Evolutionary conservation across 2,797 vertebrate species (phyloP).

Genomic region (Pelodytes ibericus): DNA sequence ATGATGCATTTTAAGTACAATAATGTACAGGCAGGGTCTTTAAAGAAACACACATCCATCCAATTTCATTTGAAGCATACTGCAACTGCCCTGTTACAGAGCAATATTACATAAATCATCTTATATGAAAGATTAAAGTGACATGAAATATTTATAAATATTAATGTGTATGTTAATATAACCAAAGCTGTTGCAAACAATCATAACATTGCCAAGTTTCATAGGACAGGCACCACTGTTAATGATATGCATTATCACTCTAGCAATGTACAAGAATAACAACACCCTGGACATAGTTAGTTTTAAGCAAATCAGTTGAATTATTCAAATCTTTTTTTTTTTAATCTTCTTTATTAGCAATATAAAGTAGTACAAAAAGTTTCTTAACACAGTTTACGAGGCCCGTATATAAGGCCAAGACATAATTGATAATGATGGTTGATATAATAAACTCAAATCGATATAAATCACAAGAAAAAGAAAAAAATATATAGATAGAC

Average conservation of each 20-base stretch:
- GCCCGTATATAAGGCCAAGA: too few relatives aligned
- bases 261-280: slow-evolving; percentile 65
- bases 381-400: too few relatives aligned
- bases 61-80: slow-evolving; percentile 66
- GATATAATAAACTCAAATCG: too few relatives aligned
- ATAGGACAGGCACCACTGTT: slow-evolving; percentile 78
- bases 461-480: too few relatives aligned
- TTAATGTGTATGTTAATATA: slow-evolving; percentile 87
- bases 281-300: background rate
- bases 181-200: slow-evolving; percentile 82
- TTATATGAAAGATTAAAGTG: slow-evolving; percentile 86
- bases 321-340: too few relatives aligned
- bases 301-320: too few relatives aligned
- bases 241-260: slow-evolving; percentile 84
- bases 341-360: too few relatives aligned
- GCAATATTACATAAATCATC: slow-evolving; percentile 79
- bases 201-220: slow-evolving; percentile 82
- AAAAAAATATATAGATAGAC: too few relatives aligned
- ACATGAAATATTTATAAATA: slow-evolving; percentile 87
- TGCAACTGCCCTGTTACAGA: slow-evolving; percentile 76
- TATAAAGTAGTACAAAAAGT: too few relatives aligned
- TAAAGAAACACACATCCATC: slow-evolving; percentile 73
- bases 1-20: slow-evolving; percentile 69
- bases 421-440: too few relatives aligned
- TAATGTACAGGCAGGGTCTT: slow-evolving; percentile 66